Evolutionary conservation across 2,797 vertebrate genomes (phyloP), one percentile per base, ranked within the genome.

Genomic region (Apogon hyalosoma): DNA sequence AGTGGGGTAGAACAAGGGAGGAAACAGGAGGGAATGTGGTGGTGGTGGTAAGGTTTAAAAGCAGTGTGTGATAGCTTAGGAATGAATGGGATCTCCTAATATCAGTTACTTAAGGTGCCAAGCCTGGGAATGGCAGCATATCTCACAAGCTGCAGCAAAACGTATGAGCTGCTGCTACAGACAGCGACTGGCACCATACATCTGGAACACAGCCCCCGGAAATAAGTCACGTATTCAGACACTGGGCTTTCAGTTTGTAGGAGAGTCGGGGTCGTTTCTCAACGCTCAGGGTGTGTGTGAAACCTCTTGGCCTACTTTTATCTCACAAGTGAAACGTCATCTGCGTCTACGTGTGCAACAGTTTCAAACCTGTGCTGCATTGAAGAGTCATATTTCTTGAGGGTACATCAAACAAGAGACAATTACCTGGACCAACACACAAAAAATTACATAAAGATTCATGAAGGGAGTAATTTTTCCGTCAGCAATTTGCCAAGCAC

Each of bases 71-170:
- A 83, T 77, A 75, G 59, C 62, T 66, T 45, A 78, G 82, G 83
- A 87, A 89, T 87, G 82, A 88, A 75, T 49, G 72, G 69, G 79
- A 80, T 84, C 77, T 72, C 46, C 43, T 11, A 64, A 74, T 87
- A 88, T 88, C 83, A 83, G 64, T 83, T 86, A 79, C 76, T 40
- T 16, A 56, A 60, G 49, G 74, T 46, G 60, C 67, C 75, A 65
- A 51, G 68, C 62, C 59, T 48, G 39, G 63, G 70, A 80, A 84
- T 51, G 62, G 63, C 77, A 41, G 69, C 62, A 67, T 69, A 53
- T 79, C 60, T 77, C 54, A 16, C 54, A 51, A 12, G 47, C 65
- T 57, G 63, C 42, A 64, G 51, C 45, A 69, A 46, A 82, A 63
- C 59, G 51, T 33, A 64, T 50, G 61, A 58, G 62, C 58, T 57